phyloP scores from a whole-genome alignment of 2,113 vertebrate species.

The Neotragus pygmaeus region DNA sequence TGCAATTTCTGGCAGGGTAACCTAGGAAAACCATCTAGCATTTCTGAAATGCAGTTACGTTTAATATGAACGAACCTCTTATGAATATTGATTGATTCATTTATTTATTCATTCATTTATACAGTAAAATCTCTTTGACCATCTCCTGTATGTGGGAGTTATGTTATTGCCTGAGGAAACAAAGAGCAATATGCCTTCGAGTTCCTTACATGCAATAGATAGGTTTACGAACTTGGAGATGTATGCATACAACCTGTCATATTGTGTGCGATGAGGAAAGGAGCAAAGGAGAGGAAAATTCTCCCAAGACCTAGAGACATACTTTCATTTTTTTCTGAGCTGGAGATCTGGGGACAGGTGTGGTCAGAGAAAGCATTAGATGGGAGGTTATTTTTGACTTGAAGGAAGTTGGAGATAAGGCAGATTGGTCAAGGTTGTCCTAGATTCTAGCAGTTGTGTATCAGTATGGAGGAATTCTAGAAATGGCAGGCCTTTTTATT shows the following conservation, averaged over 20 bases:
- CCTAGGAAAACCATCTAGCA: not conserved
- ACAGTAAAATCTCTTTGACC: not conserved
- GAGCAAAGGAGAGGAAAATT: not conserved
- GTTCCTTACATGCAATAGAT: not conserved
- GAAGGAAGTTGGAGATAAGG: not conserved
- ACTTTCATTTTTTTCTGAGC: not conserved
- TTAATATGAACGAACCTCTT: not conserved
- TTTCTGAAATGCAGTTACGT: not conserved
- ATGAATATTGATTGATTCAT: not conserved
- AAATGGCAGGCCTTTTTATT: not conserved
- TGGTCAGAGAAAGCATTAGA: not conserved
- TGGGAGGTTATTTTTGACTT: not conserved
- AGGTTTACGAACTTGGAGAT: not conserved
- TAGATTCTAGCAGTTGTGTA: not conserved
- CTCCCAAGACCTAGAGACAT: not conserved
- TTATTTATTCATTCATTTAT: not conserved
- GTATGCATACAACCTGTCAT: not conserved
- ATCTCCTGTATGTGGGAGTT: not conserved
- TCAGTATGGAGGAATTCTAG: not conserved
- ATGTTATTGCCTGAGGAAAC: not conserved
- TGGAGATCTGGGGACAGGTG: not conserved
- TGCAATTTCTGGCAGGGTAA: not conserved
- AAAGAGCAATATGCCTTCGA: not conserved
- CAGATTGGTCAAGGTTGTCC: not conserved
- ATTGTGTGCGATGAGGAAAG: not conserved